Evolutionary conservation across 2,888 invertebrate genomes (phyloP), one percentile per base, ranked within the genome.

Genomic region (Mythimna albipuncta): DNA sequence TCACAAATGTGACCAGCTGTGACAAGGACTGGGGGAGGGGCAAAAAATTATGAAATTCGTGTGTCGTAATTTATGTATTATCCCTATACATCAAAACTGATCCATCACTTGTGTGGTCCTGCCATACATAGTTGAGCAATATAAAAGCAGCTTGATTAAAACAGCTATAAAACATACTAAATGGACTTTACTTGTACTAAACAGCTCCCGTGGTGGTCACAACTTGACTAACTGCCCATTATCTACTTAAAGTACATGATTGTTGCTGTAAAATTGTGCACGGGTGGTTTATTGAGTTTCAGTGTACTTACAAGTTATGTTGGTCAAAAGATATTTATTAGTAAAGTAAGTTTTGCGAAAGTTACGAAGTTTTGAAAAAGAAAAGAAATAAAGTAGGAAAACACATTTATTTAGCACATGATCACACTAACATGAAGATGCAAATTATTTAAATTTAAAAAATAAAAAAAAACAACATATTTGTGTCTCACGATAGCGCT

Each of bases 151-250:
- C 50, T 81, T 77, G 77, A 77, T 74, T 75, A 69, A 81, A 79
- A 71, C 69, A 62, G 66, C 75, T 79, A 70, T 78, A 76, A 75
- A 85, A 38, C 67, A 77, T 64, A 72, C 47, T 82, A 79, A 85
- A 85, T 86, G 86, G 85, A 83, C 64, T 85, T 85, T 86, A 62
- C 85, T 84, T 85, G 85, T 85, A 75, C 57, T 68, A 44, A 64
- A 61, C 69, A 66, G 77, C 85, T 82, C 82, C 86, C 44, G 86
- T 62, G 86, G 86, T 65, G 86, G 85, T 79, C 79, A 61, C 70
- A 66, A 81, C 76, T 79, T 75, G 82, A 74, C 77, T 82, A 74
- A 74, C 70, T 52, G 69, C 38, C 72, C 72, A 76, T 81, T 81
- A 72, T 75, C 66, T 66, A 73, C 70, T 74, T 66, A 67, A 52